These are phyloP conservation scores for Cosmorhoe ocellata DNA, from an alignment of 2,888 invertebrate species.

Conservation along the genomic window DNA sequence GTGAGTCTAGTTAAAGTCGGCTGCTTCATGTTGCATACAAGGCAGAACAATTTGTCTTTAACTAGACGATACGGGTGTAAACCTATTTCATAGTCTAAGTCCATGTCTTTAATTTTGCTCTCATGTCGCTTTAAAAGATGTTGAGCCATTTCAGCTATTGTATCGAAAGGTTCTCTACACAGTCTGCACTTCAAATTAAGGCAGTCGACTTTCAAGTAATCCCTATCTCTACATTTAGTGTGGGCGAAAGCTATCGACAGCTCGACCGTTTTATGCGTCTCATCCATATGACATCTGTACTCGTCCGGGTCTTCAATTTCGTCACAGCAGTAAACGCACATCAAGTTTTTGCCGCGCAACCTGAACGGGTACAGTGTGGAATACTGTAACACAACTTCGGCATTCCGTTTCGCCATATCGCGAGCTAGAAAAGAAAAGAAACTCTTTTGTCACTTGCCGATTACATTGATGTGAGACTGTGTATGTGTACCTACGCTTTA, in stretches of 20 bases:
- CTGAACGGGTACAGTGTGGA: constrained; percentile 71
- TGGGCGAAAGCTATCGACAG: constrained; percentile 63
- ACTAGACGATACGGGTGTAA: constrained; percentile 63
- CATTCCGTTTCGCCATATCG: constrained; percentile 57
- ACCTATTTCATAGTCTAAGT: constrained; percentile 54
- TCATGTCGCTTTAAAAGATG: constrained; percentile 55
- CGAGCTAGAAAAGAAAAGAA: constrained; percentile 65
- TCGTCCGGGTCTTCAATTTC: constrained; percentile 54
- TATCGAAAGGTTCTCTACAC: constrained; percentile 48
- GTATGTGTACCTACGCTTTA: no score
- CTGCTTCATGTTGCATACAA: constrained; percentile 54
- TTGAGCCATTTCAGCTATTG: constrained; percentile 49
- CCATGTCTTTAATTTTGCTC: constrained; percentile 36
- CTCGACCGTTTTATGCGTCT: constrained; percentile 52
- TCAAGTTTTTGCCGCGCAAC: constrained; percentile 54
- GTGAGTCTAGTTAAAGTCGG: constrained; percentile 57
- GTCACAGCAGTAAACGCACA: constrained; percentile 73
- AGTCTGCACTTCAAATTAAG: constrained; percentile 57
- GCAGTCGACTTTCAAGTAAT: constrained; percentile 67
- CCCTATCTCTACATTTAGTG: constrained; percentile 43
- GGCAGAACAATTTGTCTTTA: constrained; percentile 57
- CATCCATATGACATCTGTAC: constrained; percentile 61
- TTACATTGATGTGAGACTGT: constrained; percentile 26
- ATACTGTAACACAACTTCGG: constrained; percentile 65
- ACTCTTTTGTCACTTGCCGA: constrained; percentile 47